These are phyloP conservation scores for Sciurus vulgaris DNA, from an alignment of 2,797 vertebrate species.

Conservation along the genomic window DNA sequence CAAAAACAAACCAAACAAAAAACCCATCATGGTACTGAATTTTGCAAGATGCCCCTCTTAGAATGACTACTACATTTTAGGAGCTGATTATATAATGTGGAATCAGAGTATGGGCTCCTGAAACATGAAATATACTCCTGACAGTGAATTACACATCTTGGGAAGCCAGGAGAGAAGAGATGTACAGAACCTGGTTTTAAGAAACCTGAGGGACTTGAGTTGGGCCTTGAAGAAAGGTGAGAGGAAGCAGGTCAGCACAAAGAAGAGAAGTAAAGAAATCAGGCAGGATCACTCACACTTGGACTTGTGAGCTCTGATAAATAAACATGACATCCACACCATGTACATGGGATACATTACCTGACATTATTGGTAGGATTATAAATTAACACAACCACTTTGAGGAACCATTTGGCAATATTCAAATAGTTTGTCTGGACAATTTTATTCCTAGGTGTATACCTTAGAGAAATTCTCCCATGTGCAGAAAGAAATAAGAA, in stretches of 20 bases:
- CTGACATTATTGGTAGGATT: background rate
- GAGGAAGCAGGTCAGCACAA: background rate
- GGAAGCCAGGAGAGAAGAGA: background rate
- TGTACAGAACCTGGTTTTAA: background rate
- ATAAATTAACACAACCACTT: background rate
- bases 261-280: background rate
- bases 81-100: background rate
- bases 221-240: background rate
- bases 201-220: background rate
- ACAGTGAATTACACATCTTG: background rate
- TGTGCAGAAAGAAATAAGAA: background rate
- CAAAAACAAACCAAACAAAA: no score
- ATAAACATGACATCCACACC: no score
- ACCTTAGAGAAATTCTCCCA: background rate
- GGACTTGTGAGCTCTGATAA: background rate
- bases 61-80: background rate
- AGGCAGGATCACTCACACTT: background rate
- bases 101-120: background rate
- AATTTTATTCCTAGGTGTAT: conserved; percentile 2
- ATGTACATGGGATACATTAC: background rate
- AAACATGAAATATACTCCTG: background rate
- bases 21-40: background rate
- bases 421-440: conserved; percentile 3
- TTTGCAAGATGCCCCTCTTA: background rate
- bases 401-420: conserved; percentile 21